These are phyloP conservation scores for Marmota monax DNA, from an alignment of 2,113 vertebrate genomes.

Conservation along the genomic window DNA sequence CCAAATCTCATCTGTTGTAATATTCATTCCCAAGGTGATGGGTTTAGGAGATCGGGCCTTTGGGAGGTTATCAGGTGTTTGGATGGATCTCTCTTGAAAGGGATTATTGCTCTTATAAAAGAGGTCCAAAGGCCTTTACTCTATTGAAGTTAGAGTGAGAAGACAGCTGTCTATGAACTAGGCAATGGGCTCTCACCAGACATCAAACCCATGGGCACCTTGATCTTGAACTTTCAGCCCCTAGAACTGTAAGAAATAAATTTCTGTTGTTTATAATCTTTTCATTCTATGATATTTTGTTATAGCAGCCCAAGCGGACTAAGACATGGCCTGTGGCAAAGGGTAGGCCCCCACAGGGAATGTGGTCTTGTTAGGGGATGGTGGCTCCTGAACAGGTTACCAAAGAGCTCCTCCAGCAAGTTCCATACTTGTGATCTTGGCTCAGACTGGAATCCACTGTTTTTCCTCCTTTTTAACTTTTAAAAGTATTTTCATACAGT, in stretches of 20 bases:
- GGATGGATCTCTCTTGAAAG: not conserved
- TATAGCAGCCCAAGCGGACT: not conserved
- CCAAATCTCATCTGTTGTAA: not conserved
- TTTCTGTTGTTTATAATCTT: not conserved
- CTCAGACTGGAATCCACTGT: not conserved
- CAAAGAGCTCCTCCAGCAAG: not conserved
- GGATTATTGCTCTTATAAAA: not conserved
- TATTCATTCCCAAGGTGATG: not conserved
- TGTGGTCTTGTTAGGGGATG: not conserved
- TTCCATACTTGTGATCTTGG: not conserved
- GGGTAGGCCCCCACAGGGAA: not conserved
- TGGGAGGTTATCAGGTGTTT: not conserved
- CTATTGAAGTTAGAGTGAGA: not conserved
- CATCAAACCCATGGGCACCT: not conserved
- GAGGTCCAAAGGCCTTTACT: not conserved
- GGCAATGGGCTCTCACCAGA: not conserved
- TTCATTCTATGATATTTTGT: not conserved
- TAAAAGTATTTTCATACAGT: constrained; percentile 34
- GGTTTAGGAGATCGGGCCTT: not conserved
- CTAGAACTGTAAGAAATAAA: not conserved
- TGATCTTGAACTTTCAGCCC: not conserved
- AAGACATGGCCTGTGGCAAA: not conserved
- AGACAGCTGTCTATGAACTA: not conserved
- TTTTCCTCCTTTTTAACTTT: not conserved
- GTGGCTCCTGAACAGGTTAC: not conserved